Conservation (phyloP, 2,888 invertebrate genomes). For the Bhutanitis thaidina region DNA sequence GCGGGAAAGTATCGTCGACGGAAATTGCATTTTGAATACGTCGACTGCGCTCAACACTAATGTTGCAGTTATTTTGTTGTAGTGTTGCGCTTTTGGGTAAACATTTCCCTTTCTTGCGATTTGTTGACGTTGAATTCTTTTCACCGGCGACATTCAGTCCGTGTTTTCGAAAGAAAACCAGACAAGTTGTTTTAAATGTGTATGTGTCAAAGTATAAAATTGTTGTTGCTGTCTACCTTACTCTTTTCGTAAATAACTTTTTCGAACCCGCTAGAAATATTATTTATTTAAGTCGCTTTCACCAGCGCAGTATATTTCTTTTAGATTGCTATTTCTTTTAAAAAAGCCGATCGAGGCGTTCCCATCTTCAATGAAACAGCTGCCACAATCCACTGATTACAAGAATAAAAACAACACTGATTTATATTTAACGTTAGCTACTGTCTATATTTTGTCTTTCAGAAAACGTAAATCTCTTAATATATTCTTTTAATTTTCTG, state of each 20-base stretch:
- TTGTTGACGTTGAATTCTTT: constrained; percentile 9
- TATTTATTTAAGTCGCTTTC: no score
- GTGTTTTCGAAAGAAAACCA: neutral
- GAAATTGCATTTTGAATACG: constrained; percentile 23
- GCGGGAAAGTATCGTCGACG: constrained; percentile 17
- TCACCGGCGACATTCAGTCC: neutral
- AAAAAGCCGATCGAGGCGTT: neutral
- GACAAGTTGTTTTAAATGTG: constrained; percentile 4
- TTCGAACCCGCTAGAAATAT: no score
- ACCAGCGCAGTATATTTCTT: no score
- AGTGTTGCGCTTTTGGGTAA: constrained; percentile 15
- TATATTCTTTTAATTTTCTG: neutral
- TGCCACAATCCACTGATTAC: neutral
- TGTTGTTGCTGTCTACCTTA: neutral
- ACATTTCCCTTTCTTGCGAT: constrained; percentile 6
- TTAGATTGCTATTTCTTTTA: neutral
- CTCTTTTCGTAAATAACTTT: neutral
- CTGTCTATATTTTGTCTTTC: neutral
- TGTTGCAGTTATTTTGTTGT: constrained; percentile 21
- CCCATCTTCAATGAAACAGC: neutral
- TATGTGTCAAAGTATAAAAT: neutral
- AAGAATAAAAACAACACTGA: neutral
- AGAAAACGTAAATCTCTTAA: neutral
- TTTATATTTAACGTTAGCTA: neutral
- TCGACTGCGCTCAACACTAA: constrained; percentile 21